Base-by-base conservation (phyloP, 1,140 invertebrate species). In the Trichogramma pretiosum region DNA sequence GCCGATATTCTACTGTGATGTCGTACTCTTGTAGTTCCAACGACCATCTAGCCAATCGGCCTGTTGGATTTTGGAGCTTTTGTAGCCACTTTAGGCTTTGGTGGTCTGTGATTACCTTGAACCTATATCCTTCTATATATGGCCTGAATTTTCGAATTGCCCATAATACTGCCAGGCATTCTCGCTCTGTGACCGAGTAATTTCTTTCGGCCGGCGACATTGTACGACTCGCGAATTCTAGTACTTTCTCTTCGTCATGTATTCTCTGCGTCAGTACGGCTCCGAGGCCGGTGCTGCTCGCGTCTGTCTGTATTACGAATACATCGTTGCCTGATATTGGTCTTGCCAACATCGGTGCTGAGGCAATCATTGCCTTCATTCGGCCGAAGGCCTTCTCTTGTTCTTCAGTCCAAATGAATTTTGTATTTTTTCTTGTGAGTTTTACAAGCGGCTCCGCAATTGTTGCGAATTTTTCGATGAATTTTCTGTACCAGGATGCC, bases 41-140 rank as follows among this genome's bases (percentile, higher is more conserved):
- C 55, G 54, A 58, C 63, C 62, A 67, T 10, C 64, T 48, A 7
- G 56, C 57, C 19, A 68, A 53, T 19, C 58, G 41, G 11, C 17
- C 36, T 8, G 36, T 19, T 13, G 36, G 36, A 14, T 18, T 18
- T n/a, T n/a, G n/a, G n/a, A n/a, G n/a, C n/a, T n/a, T n/a, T n/a
- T n/a, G n/a, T n/a, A n/a, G n/a, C n/a, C n/a, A n/a, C n/a, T n/a
- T n/a, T n/a, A n/a, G n/a, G n/a, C n/a, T n/a, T n/a, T n/a, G n/a
- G 18, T 18, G 17, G 13, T 26, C 22, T 4, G 38, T 41, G 11
- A 41, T 41, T 7, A 22, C 38, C 3, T 9, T 41, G 23, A 41
- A 8, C 7, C 14, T 13, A 14, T 41, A 23, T 3, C 38, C 38
- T 24, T 41, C 38, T n/a, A 41, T 3, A 26, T 41, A 41, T 4